Conservation (phyloP, 2,797 vertebrate genomes). For the Bucorvus abyssinicus region DNA sequence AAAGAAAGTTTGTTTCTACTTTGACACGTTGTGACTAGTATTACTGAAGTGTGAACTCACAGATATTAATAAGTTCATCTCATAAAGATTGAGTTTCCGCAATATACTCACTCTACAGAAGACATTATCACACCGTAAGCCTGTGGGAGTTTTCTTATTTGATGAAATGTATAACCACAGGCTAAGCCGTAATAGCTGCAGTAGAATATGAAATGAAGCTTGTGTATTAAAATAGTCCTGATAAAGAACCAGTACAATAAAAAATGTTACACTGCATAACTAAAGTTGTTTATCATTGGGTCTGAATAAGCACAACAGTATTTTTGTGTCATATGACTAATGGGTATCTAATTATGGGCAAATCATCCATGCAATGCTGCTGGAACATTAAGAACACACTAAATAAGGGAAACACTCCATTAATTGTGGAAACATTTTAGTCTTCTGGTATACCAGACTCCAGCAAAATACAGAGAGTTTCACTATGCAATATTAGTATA, state of each 20-base stretch:
- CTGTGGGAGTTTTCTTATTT: not conserved
- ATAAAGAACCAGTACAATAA: not conserved
- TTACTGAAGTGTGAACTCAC: not conserved
- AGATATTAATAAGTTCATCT: not conserved
- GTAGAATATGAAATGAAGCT: not conserved
- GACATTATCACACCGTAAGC: not conserved
- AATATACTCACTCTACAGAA: not conserved
- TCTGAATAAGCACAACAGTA: not conserved
- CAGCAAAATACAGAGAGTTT: not conserved
- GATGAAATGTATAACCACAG: not conserved
- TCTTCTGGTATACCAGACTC: fast-evolving
- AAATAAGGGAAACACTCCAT: not conserved
- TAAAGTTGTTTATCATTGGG: not conserved
- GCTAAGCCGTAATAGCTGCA: not conserved
- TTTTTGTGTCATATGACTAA: not conserved
- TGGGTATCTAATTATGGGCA: not conserved
- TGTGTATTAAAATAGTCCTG: not conserved
- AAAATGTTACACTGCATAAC: not conserved
- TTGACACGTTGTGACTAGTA: not conserved
- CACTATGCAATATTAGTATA: not conserved
- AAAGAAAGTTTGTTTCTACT: not conserved
- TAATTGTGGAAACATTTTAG: not conserved
- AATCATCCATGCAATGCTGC: not conserved
- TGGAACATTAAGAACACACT: not conserved
- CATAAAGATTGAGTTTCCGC: not conserved